Evolutionary conservation across 2,797 vertebrate species (phyloP).

Genomic region (Acanthurus lineatus): DNA sequence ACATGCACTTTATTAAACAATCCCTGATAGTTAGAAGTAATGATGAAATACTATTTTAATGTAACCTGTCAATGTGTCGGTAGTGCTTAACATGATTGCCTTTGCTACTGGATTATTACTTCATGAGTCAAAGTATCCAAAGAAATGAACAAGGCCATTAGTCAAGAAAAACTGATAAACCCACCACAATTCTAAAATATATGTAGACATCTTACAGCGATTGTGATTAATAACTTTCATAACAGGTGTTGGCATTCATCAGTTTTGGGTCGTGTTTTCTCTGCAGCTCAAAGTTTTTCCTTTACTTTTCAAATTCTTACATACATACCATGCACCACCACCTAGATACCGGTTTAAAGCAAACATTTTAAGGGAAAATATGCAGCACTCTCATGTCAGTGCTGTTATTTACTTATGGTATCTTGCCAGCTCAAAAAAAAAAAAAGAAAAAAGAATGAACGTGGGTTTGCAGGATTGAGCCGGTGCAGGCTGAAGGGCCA

Average conservation of each 20-base stretch:
- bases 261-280: neutral
- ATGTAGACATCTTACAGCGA: neutral
- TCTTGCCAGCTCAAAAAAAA: conserved; percentile 47
- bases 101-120: too few species aligned
- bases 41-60: neutral
- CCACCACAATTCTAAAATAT: neutral
- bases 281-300: conserved; percentile 12
- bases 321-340: conserved; percentile 7
- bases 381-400: conserved; percentile 35
- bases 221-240: neutral
- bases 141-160: neutral
- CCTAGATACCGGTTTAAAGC: conserved; percentile 36
- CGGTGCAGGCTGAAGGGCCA: conserved; percentile 21
- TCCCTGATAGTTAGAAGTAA: neutral
- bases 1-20: neutral
- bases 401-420: conserved; percentile 64
- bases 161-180: neutral
- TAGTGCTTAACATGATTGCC: too few species aligned
- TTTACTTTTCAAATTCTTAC: neutral
- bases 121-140: neutral
- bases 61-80: too few species aligned
- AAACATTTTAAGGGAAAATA: conserved; percentile 55
- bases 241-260: neutral
- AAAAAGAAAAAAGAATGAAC: conserved; percentile 23
- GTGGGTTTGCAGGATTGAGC: conserved; percentile 45